Base-by-base conservation (phyloP, 2,888 invertebrate genomes). In the Brachypalpus laphriformis region DNA sequence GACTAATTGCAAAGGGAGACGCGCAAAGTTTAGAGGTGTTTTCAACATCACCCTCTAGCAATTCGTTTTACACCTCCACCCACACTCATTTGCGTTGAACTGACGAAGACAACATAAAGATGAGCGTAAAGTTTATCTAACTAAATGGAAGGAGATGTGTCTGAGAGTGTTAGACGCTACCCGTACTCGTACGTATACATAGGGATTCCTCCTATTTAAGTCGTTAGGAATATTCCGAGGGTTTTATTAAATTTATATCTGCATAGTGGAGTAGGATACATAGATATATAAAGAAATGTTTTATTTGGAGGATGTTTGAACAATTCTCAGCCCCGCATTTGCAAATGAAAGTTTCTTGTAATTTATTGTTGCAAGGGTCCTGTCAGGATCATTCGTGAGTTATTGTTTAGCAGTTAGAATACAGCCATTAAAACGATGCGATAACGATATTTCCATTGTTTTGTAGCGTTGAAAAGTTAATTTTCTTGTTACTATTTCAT, bases 191-290 rank as follows among this genome's bases (percentile, higher is more conserved):
- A 59, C 34, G 9, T 47, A 56, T 20, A 20, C 11, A 34, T 14
- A 14, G 47, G 31, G 31, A 47, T 54, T 47, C 49, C 49, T 56
- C 40, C 63, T 56, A 49, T 65, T 72, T 51, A 51, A 71, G 61
- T 81, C 51, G 65, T 74, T 74, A 74, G 66, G 57, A 72, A 49
- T 75, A 75, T 75, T 81, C 54, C 28, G 20, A 81, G 65, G 81
- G 81, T 81, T 68, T 54, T 81, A 74, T 81, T 81, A 66, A 81
- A 81, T 68, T 81, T 81, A 81, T 81, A 68, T 74, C 65, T 74
- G 20, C 51, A 47, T 45, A 47, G 20, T 34, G 51, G 25, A 42
- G 25, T 45, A 20, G 47, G 31, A 40, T 63, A 59, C 9, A n/a
- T 45, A n/a, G 6, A 20, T 34, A 7, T 45, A 18, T 45, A 16